Conservation (phyloP, 2,113 vertebrate genomes). For the Enhydra lutris region DNA sequence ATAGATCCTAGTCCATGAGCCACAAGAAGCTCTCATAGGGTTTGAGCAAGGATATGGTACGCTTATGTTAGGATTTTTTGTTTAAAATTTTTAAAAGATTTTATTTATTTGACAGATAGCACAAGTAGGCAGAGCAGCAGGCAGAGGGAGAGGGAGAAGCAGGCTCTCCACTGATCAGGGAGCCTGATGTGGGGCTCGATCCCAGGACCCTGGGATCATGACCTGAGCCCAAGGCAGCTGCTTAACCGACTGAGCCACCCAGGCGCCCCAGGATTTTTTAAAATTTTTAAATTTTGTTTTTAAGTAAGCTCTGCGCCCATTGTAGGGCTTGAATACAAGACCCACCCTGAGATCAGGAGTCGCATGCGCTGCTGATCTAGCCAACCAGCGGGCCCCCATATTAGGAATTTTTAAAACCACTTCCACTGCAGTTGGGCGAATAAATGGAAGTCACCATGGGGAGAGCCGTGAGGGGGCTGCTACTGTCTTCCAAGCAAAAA, state of each 20-base stretch:
- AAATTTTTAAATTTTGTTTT: not conserved
- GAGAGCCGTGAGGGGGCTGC: not conserved
- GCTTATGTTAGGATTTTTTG: not conserved
- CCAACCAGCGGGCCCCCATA: rapidly evolving
- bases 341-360: not conserved
- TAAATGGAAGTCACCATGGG: not conserved
- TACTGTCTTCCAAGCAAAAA: not conserved
- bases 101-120: too few relatives aligned
- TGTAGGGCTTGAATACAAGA: not conserved
- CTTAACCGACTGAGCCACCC: too few relatives aligned
- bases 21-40: not conserved
- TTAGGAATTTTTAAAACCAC: not conserved
- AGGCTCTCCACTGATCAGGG: too few relatives aligned
- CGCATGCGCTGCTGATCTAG: not conserved
- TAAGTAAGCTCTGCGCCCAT: not conserved
- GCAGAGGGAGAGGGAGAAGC: too few relatives aligned
- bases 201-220: too few relatives aligned
- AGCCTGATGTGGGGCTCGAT: too few relatives aligned
- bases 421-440: not conserved
- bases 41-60: not conserved
- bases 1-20: not conserved
- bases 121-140: too few relatives aligned
- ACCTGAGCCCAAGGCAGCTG: too few relatives aligned
- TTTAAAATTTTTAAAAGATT: too few relatives aligned
- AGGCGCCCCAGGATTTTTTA: too few relatives aligned